Conservation (phyloP, 1,140 invertebrate species). For the Pentalonia nigronervosa region DNA sequence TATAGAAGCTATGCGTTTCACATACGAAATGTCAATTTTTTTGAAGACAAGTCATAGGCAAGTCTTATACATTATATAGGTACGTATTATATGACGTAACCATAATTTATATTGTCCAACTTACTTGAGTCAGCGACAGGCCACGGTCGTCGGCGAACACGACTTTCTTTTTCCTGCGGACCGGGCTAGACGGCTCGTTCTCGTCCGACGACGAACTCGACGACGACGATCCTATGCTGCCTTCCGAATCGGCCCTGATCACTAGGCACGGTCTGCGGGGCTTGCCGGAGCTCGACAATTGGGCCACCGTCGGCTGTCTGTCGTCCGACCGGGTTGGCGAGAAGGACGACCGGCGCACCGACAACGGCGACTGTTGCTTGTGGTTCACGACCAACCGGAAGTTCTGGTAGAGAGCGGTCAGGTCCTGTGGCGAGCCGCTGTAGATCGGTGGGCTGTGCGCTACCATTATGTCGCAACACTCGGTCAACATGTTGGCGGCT, state of each 20-base stretch:
- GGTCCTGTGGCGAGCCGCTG: conserved; percentile 67
- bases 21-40: too few relatives aligned
- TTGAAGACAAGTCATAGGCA: too few relatives aligned
- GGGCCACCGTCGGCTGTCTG: conserved; percentile 60
- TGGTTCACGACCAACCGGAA: conserved; percentile 63
- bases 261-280: conserved; percentile 66
- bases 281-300: conserved; percentile 60
- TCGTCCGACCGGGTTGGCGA: conserved; percentile 63
- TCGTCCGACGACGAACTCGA: conserved; percentile 60
- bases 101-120: conserved; percentile 41
- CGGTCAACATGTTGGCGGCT: conserved; percentile 56
- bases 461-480: conserved; percentile 66
- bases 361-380: conserved; percentile 63
- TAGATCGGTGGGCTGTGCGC: conserved; percentile 75
- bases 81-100: background rate
- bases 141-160: conserved; percentile 94
- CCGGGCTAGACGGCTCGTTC: conserved; percentile 64
- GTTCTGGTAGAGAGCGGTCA: conserved; percentile 61
- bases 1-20: too few relatives aligned
- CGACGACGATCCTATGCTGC: conserved; percentile 21
- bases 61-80: background rate
- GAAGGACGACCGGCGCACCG: conserved; percentile 61
- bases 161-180: conserved; percentile 79
- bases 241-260: conserved; percentile 63
- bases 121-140: conserved; percentile 79